Conservation (phyloP, 2,888 invertebrate species). For the Spisula subtruncata region DNA sequence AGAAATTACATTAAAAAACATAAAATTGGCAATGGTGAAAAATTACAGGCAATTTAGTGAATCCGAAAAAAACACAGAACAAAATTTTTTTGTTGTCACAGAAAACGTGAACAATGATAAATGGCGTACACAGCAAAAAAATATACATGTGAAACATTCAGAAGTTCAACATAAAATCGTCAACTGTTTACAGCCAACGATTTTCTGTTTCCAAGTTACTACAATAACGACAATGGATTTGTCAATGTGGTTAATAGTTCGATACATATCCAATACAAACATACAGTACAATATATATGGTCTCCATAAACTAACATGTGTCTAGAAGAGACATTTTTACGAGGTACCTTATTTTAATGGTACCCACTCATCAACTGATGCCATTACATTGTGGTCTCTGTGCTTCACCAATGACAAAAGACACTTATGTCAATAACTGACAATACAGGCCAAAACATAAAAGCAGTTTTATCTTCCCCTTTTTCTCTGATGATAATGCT, state of each 20-base stretch:
- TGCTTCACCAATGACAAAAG: constrained; percentile 49
- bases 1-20: constrained; percentile 32
- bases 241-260: neutral
- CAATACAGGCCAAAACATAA: constrained; percentile 29
- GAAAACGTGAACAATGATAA: constrained; percentile 24
- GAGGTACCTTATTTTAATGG: constrained; percentile 4
- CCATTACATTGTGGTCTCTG: neutral
- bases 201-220: neutral
- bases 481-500: constrained; percentile 38
- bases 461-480: constrained; percentile 31
- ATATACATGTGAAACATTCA: constrained; percentile 13
- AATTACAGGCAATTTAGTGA: neutral
- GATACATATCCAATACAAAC: neutral
- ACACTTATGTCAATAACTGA: constrained; percentile 56
- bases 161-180: neutral
- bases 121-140: constrained; percentile 22
- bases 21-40: neutral
- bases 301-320: neutral
- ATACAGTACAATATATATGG: neutral
- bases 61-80: constrained; percentile 1
- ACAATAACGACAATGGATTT: neutral
- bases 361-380: constrained; percentile 12
- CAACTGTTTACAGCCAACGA: neutral
- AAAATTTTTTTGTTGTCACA: neutral
- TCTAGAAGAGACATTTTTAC: constrained; percentile 19